Percentiles rank a stretch among this genome's conserved stretches.
phyloP scores from a whole-genome alignment of 2,888 invertebrate genomes.

The Encarsia formosa region DNA sequence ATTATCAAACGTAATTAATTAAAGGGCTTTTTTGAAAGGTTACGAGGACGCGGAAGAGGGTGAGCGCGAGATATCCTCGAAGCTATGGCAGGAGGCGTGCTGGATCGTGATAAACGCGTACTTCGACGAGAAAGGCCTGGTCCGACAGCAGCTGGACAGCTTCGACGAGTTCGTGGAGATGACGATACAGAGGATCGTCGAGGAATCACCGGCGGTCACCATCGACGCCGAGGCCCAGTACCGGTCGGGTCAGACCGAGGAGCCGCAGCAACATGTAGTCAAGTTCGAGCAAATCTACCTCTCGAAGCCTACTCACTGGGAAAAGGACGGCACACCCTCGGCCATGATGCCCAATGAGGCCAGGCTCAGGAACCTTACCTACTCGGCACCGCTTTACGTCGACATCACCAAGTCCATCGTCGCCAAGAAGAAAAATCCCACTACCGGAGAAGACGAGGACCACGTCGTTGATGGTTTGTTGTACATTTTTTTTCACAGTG shows the following conservation, averaged over 20 bases:
- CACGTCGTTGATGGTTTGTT: slow-evolving; percentile 60
- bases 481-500: neutral
- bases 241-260: slow-evolving; percentile 86
- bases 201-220: slow-evolving; percentile 97
- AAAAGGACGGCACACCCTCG: slow-evolving; percentile 98
- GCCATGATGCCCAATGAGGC: slow-evolving; percentile 99
- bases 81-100: slow-evolving; percentile 99
- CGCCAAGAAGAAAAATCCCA: too few relatives aligned
- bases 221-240: slow-evolving; percentile 97
- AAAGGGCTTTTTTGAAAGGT: neutral
- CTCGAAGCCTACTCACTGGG: slow-evolving; percentile 99
- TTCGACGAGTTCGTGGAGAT: slow-evolving; percentile 99
- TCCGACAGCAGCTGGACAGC: slow-evolving; percentile 97
- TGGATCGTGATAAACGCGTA: slow-evolving; percentile 99
- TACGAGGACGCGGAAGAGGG: slow-evolving; percentile 72
- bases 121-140: slow-evolving; percentile 99
- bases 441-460: slow-evolving; percentile 83
- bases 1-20: too few relatives aligned
- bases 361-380: slow-evolving; percentile 90
- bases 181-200: slow-evolving; percentile 98
- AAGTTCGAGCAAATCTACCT: slow-evolving; percentile 99
- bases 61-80: slow-evolving; percentile 92
- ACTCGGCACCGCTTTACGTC: slow-evolving; percentile 97
- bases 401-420: slow-evolving; percentile 96
- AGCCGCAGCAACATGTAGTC: slow-evolving; percentile 76